These are phyloP conservation scores for Parnassius smintheus DNA, from an alignment of 2,888 invertebrate genomes.

Conservation along the genomic window DNA sequence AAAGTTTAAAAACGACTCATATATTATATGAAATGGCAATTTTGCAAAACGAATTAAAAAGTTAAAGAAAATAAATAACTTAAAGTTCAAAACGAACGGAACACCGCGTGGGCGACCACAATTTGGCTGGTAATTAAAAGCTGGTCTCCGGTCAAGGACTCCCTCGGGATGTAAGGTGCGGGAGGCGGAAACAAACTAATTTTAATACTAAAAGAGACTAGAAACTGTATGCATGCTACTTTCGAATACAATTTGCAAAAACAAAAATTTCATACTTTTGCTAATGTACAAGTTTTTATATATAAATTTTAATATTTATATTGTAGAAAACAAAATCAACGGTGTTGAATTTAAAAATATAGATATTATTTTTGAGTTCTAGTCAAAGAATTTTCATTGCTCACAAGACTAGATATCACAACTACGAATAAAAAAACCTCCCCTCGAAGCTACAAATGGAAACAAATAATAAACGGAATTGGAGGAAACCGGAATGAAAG, in stretches of 20 bases:
- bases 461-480: constrained; percentile 21
- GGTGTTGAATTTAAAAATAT: too few relatives aligned
- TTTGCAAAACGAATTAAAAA: background rate
- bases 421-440: constrained; percentile 2
- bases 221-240: constrained; percentile 4
- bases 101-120: constrained; percentile 39
- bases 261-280: too few relatives aligned
- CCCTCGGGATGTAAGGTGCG: background rate
- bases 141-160: constrained; percentile 33
- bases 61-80: constrained; percentile 35
- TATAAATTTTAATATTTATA: too few relatives aligned
- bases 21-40: too few relatives aligned
- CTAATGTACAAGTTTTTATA: too few relatives aligned
- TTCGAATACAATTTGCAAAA: too few relatives aligned
- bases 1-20: too few relatives aligned
- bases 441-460: constrained; percentile 12
- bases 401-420: constrained; percentile 5
- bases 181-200: constrained; percentile 21
- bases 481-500: constrained; percentile 22
- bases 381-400: too few relatives aligned
- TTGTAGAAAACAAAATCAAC: too few relatives aligned
- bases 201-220: constrained; percentile 26
- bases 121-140: constrained; percentile 62
- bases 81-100: constrained; percentile 38
- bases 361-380: too few relatives aligned